These are phyloP conservation scores for Elegia similella DNA, from an alignment of 2,888 invertebrate genomes.

Conservation along the genomic window DNA sequence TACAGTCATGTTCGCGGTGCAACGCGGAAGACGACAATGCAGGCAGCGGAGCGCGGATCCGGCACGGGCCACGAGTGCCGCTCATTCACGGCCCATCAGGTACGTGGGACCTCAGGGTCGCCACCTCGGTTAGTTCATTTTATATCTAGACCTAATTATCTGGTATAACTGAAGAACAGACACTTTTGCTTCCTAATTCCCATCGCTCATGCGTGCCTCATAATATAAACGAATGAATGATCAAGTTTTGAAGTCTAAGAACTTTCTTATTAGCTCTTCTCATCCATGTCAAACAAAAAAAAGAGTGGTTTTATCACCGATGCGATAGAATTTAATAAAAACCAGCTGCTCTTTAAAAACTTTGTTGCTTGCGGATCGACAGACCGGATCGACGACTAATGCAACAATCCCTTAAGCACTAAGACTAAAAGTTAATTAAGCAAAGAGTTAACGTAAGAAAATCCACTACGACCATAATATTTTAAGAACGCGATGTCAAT, in stretches of 20 bases:
- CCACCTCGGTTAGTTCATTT: background rate
- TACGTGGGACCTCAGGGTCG: constrained; percentile 39
- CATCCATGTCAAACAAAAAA: too few relatives aligned
- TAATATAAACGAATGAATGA: too few relatives aligned
- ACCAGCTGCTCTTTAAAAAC: background rate
- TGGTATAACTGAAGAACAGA: too few relatives aligned
- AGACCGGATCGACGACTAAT: background rate
- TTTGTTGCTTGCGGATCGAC: background rate
- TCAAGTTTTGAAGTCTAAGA: too few relatives aligned
- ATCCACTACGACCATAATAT: too few relatives aligned
- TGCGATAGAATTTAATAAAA: background rate
- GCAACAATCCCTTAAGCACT: background rate
- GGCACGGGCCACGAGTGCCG: constrained; percentile 36
- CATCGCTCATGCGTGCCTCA: too few relatives aligned
- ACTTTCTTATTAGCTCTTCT: too few relatives aligned
- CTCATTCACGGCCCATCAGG: constrained; percentile 71
- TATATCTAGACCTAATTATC: too few relatives aligned
- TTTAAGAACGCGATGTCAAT: too few relatives aligned
- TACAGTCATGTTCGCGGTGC: constrained; percentile 36
- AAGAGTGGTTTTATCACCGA: too few relatives aligned
- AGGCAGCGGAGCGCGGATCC: constrained; percentile 68
- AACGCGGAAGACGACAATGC: constrained; percentile 70
- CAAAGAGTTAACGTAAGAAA: too few relatives aligned
- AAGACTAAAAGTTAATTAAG: background rate
- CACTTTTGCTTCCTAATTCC: too few relatives aligned